Evolutionary conservation across 2,797 vertebrate species (phyloP).

Genomic region (Pipistrellus pipistrellus): DNA sequence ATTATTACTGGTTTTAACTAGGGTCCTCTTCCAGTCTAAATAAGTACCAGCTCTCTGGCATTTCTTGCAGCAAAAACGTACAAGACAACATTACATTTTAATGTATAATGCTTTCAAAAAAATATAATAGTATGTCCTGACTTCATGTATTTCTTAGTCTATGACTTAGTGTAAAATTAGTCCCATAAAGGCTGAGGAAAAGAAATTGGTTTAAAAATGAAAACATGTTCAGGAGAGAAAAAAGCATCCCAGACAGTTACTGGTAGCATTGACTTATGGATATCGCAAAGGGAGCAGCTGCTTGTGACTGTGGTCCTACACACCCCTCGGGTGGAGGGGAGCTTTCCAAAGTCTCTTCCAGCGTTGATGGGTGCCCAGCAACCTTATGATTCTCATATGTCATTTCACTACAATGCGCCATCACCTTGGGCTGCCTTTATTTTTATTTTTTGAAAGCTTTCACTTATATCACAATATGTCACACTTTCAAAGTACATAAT

Average conservation of each 20-base stretch:
- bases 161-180: not conserved
- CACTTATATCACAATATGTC: not conserved
- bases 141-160: not conserved
- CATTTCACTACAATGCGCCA: not conserved
- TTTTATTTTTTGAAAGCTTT: not conserved
- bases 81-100: conserved; percentile 34
- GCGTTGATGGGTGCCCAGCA: not conserved
- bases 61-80: not conserved
- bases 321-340: not conserved
- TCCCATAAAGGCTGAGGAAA: not conserved
- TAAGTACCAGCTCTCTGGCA: not conserved
- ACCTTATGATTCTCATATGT: not conserved
- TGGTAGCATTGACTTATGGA: not conserved
- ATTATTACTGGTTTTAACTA: not conserved
- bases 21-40: not conserved
- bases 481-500: not conserved
- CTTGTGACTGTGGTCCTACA: not conserved
- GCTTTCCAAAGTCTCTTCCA: not conserved
- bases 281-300: not conserved
- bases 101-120: not conserved
- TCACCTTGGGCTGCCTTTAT: not conserved
- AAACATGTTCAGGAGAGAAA: not conserved
- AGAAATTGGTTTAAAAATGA: not conserved
- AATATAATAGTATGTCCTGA: not conserved
- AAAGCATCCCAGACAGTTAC: not conserved